Evolutionary conservation across 2,797 vertebrate genomes (phyloP), one percentile per base, ranked within the genome.

Genomic region (Antrozous pallidus): DNA sequence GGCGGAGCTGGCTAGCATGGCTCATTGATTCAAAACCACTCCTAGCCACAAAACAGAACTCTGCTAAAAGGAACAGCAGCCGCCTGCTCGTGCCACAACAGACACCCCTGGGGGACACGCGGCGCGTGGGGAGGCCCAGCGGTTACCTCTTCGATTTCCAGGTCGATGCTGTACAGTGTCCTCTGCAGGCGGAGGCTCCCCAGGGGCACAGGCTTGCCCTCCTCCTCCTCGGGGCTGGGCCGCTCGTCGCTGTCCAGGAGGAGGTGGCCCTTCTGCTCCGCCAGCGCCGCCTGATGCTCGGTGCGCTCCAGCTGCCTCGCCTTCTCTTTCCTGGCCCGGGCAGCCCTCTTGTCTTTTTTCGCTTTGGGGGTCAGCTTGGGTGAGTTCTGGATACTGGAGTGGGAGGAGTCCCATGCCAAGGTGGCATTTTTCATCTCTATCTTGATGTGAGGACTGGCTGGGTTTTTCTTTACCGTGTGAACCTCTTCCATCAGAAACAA

Each of bases 401-500:
- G 98, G 40, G 98, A 98, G 88, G 98, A 98, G 95, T 99, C 99
- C 99, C 99, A 99, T 54, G 99, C 99, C 98, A 99, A 98, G 94
- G 99, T 99, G 96, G 99, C 99, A 74, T 98, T 98, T 93, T 98
- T 98, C 98, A 99, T 98, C 98, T 99, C 99, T 98, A 99, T 98
- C 84, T 98, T 99, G 97, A 98, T 98, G 88, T 98, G 98, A 97
- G 99, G 98, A 96, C 98, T 98, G 97, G 98, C 95, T 98, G 99
- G 98, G 96, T 98, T 97, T 97, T 98, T 98, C 97, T 98, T 98
- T 98, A 99, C 97, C 96, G 98, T 98, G 97, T 99, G 98, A 97
- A 99, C 98, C 98, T 99, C 99, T 42, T 99, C 99, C 98, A 99
- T 98, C 98, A 99, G 97, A 98, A 99, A 99, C 98, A 99, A 99